Evolutionary conservation across 2,113 vertebrate species (phyloP).

Genomic region (Percopsis transmontana): DNA sequence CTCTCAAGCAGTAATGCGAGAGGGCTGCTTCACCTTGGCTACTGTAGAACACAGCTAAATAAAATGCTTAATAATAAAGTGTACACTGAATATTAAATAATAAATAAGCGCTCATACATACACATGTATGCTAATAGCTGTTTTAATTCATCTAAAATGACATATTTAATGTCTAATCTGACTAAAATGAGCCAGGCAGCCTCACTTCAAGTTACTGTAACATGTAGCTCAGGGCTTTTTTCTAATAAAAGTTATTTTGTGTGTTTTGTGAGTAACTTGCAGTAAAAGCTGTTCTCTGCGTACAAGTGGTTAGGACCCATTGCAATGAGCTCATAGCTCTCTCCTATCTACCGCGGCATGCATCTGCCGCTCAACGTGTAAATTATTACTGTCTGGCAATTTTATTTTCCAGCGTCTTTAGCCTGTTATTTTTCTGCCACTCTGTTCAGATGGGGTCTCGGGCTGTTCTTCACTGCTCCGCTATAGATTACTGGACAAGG

Average conservation of each 20-base stretch:
- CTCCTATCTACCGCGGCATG: slow-evolving; percentile 51
- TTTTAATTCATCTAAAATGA: slow-evolving; percentile 51
- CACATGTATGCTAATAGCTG: slow-evolving; percentile 39
- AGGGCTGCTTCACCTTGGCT: slow-evolving; percentile 45
- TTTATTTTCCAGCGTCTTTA: slow-evolving; percentile 46
- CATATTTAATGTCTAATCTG: slow-evolving; percentile 50
- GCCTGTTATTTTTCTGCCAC: slow-evolving; percentile 15
- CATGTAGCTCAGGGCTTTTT: slow-evolving; percentile 46
- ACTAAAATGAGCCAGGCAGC: slow-evolving; percentile 36
- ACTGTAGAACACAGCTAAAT: slow-evolving; percentile 1
- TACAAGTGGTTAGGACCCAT: slow-evolving; percentile 27
- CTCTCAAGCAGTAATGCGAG: slow-evolving; percentile 46
- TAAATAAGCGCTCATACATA: slow-evolving; percentile 40
- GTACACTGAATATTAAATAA: slow-evolving; percentile 13
- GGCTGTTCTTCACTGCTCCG: slow-evolving; percentile 35
- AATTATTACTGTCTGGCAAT: slow-evolving; percentile 56
- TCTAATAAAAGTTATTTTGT: slow-evolving; percentile 47
- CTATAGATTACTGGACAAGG: slow-evolving; percentile 68
- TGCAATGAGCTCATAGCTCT: slow-evolving; percentile 52
- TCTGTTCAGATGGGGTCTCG: slow-evolving; percentile 25
- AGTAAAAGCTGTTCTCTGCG: slow-evolving; percentile 35
- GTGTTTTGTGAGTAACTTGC: slow-evolving; percentile 33
- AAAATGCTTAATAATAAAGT: neutral
- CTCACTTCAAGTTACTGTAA: slow-evolving; percentile 47
- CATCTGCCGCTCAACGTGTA: slow-evolving; percentile 68